Evolutionary conservation across 2,888 invertebrate species (phyloP), one percentile per base, ranked within the genome.

Genomic region (Drosophila cracens): DNA sequence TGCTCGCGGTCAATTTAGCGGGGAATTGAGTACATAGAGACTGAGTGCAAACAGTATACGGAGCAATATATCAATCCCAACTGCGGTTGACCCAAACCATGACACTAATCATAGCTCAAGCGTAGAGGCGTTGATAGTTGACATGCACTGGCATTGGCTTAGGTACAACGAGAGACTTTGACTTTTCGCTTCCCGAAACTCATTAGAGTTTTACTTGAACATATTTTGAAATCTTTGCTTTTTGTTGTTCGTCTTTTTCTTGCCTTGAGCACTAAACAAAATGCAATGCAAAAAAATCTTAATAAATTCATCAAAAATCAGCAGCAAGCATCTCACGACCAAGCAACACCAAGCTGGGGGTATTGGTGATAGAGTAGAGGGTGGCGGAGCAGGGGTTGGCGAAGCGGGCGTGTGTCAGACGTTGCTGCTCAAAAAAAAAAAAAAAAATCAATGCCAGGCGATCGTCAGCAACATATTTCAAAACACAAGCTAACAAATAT

Each of bases 221-320:
- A 70, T 43, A 58, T 78, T 74, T 56, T 61, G 49, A 60, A 63
- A 63, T 61, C 67, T 61, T 29, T 34, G 46, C 13, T 29, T 51
- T 46, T 16, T 40, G 33, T 27, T 53, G 25, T 40, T 43, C n/a
- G 56, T 36, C 31, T 48, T 11, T 40, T 59, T 46, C 29, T 57
- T 57, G 70, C 56, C 40, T 18, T 52, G 53, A 57, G 76, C 69
- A 58, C 70, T 34, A 56, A 48, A 33, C 68, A 70, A 58, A 46
- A 31, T 40, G 33, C 46, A 21, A 58, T 21, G 52, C 38, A 33
- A 36, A 74, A 81, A 84, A 85, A 85, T 88, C 84, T 88, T 85
- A 85, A 85, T 85, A 85, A 85, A 85, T 85, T 85, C 84, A 85
- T 85, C 89, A 85, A 85, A 88, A 88, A 85, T 85, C 84, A 88